Evolutionary conservation across 2,888 invertebrate species (phyloP).

Genomic region (Heteromurus nitidus): DNA sequence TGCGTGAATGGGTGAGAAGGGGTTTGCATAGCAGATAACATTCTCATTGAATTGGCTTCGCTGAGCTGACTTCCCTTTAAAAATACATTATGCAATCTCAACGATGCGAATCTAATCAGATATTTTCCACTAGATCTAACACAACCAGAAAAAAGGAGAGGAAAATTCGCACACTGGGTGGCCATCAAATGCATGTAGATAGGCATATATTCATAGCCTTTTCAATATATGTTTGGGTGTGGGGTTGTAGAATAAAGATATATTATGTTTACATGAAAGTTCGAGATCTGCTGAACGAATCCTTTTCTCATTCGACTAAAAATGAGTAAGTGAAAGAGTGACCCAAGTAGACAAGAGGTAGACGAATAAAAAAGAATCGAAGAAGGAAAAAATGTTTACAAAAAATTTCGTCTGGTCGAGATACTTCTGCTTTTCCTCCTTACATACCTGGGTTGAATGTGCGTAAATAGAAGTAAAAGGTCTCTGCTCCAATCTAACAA

Average conservation of each 20-base stretch:
- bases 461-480: too few species aligned
- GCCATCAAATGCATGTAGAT: neutral
- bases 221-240: neutral
- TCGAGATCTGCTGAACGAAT: too few species aligned
- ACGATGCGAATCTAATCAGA: constrained; percentile 54
- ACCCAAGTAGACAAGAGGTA: constrained; percentile 28
- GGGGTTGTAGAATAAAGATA: neutral
- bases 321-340: constrained; percentile 47
- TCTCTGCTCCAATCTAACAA: too few species aligned
- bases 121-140: constrained; percentile 48
- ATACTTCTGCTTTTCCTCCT: too few species aligned
- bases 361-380: neutral
- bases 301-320: constrained; percentile 31
- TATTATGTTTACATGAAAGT: too few species aligned
- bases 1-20: neutral
- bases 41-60: constrained; percentile 17
- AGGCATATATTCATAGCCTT: neutral
- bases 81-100: constrained; percentile 55
- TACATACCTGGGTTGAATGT: too few species aligned
- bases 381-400: neutral
- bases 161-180: neutral
- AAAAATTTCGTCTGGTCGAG: neutral
- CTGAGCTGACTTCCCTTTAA: constrained; percentile 38
- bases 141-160: constrained; percentile 4
- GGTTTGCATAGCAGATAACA: neutral